Conservation (phyloP, 2,113 vertebrate genomes). For the Chionomys nivalis region DNA sequence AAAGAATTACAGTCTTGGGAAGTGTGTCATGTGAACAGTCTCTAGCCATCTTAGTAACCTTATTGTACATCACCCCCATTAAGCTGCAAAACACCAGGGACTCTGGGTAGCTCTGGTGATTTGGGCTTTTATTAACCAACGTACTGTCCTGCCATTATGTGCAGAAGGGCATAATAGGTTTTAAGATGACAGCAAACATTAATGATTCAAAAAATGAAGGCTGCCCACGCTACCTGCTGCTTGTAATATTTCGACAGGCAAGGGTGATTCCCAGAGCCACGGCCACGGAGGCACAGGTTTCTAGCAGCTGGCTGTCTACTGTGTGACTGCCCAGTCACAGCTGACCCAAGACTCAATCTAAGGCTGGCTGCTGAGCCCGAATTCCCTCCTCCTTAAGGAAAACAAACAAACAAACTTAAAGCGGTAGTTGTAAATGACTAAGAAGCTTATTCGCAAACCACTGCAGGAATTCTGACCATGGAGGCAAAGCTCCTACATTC, state of each 20-base stretch:
- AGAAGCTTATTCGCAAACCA: slow-evolving; percentile 79
- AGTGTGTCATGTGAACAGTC: slow-evolving; percentile 74
- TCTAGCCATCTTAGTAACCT: slow-evolving; percentile 83
- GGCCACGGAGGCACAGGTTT: not conserved
- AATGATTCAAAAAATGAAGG: slow-evolving; percentile 85
- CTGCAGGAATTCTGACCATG: slow-evolving; percentile 81
- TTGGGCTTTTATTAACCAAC: slow-evolving; percentile 85
- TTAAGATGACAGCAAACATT: slow-evolving; percentile 83
- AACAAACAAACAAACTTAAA: slow-evolving; percentile 40
- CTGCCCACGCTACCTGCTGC: slow-evolving; percentile 76
- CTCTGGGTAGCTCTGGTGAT: slow-evolving; percentile 74
- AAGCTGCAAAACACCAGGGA: slow-evolving; percentile 85
- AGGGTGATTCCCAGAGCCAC: slow-evolving; percentile 80
- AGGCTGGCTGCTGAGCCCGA: slow-evolving; percentile 63
- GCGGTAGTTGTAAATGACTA: slow-evolving; percentile 68
- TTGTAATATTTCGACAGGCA: slow-evolving; percentile 66
- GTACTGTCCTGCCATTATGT: slow-evolving; percentile 76
- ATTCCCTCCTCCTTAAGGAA: slow-evolving; percentile 59
- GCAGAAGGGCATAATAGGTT: slow-evolving; percentile 74
- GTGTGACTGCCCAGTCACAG: slow-evolving; percentile 68
- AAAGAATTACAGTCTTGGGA: slow-evolving; percentile 71
- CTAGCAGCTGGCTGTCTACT: slow-evolving; percentile 48
- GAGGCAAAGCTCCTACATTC: slow-evolving; percentile 85
- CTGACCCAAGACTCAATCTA: slow-evolving; percentile 71
- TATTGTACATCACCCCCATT: slow-evolving; percentile 85